phyloP scores from a whole-genome alignment of 1,140 invertebrate species.

The Hyposmocoma kahamanoa region DNA sequence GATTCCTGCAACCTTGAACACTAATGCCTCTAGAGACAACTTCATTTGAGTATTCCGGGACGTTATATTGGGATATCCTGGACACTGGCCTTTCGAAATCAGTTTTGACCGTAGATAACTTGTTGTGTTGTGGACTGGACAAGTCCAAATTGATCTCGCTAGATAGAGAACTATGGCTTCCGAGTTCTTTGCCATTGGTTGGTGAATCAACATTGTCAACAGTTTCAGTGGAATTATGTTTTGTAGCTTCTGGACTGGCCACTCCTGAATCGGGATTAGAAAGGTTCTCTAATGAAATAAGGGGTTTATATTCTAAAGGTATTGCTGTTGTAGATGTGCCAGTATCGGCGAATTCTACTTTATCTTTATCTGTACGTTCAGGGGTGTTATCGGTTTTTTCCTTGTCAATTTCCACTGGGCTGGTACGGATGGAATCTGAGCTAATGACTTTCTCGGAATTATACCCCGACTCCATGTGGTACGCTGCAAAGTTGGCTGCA shows the following conservation, averaged over 20 bases:
- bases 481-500: constrained; percentile 61
- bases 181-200: constrained; percentile 57
- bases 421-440: constrained; percentile 66
- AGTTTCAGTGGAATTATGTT: constrained; percentile 69
- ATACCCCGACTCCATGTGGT: constrained; percentile 79
- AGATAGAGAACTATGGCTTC: constrained; percentile 68
- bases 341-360: constrained; percentile 39
- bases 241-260: constrained; percentile 73
- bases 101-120: constrained; percentile 43
- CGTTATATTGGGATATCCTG: constrained; percentile 57
- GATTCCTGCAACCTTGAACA: constrained; percentile 38
- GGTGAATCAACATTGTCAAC: constrained; percentile 67
- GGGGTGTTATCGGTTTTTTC: constrained; percentile 74
- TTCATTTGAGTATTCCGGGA: constrained; percentile 54
- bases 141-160: constrained; percentile 74
- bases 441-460: constrained; percentile 79
- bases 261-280: constrained; percentile 74
- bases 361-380: constrained; percentile 73
- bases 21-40: constrained; percentile 54
- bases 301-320: constrained; percentile 57
- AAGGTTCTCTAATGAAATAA: constrained; percentile 51
- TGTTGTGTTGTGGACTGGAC: constrained; percentile 54
- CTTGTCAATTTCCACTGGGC: constrained; percentile 67
- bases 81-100: constrained; percentile 71
- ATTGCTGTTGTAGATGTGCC: constrained; percentile 40